phyloP scores from a whole-genome alignment of 2,113 vertebrate species.

The Rhinopomastus cyanomelas region DNA sequence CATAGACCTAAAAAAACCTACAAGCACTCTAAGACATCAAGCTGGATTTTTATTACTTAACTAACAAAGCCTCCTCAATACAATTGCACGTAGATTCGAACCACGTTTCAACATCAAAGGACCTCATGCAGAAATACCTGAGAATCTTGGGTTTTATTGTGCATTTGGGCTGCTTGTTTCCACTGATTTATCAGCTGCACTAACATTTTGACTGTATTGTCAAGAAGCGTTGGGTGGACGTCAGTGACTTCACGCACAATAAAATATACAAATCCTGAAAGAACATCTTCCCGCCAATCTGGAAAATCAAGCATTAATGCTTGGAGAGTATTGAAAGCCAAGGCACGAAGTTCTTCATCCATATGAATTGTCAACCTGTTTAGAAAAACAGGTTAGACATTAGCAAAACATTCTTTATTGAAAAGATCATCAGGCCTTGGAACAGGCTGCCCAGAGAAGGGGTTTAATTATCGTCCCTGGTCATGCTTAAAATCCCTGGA shows the following conservation, averaged over 20 bases:
- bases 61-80: not conserved
- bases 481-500: no score
- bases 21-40: not conserved
- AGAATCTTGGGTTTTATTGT: slow-evolving; percentile 86
- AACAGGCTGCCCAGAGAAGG: no score
- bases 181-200: slow-evolving; percentile 97
- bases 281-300: slow-evolving; percentile 96
- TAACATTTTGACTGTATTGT: slow-evolving; percentile 98
- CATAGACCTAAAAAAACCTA: not conserved
- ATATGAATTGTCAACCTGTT: slow-evolving; percentile 95
- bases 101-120: not conserved
- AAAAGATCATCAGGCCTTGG: no score
- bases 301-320: slow-evolving; percentile 97
- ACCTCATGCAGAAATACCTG: slow-evolving; percentile 77
- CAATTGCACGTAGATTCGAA: not conserved
- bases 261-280: slow-evolving; percentile 97
- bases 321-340: slow-evolving; percentile 97
- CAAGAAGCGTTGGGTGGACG: slow-evolving; percentile 92
- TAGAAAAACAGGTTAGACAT: not conserved
- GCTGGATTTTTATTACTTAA: not conserved
- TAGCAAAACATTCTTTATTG: no score
- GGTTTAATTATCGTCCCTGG: no score
- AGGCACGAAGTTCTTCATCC: slow-evolving; percentile 96
- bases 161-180: slow-evolving; percentile 92
- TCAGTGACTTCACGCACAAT: slow-evolving; percentile 97